Evolutionary conservation across 2,113 vertebrate genomes (phyloP), one percentile per base, ranked within the genome.

Genomic region (Chaenogobius annularis): DNA sequence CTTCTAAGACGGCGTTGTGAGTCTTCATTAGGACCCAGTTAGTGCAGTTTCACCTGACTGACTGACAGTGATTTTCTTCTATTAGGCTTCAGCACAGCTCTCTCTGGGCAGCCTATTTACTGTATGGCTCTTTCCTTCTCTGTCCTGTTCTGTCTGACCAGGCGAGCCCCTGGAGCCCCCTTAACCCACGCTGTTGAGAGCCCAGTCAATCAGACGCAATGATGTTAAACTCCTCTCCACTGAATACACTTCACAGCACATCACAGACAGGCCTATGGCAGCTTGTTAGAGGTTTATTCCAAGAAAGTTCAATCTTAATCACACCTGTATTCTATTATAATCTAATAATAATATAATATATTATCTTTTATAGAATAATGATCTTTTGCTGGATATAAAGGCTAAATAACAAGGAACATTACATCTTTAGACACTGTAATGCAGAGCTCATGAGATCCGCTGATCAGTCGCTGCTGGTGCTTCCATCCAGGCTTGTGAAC

Each of bases 11-110:
- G 74, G 74, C 72, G 80, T n/a, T 9, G 77, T 73, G 72, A 86
- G 79, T 91, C 90, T 90, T 90, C 90, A 91, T 91, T 92, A 90
- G 73, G 76, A 86, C 79, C 79, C 85, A 15, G 72, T 88, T 88
- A 86, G 85, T 84, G 78, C 84, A 70, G 85, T 83, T 89, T 90
- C 88, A 89, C 85, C 85, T 84, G 81, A 82, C 77, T 87, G 87
- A 89, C 84, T 88, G 90, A 91, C 89, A 90, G 81, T 84, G 84
- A 88, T 90, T 87, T 88, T 81, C 80, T 87, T 91, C 84, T 73
- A 89, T 90, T 92, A 92, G 82, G 83, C 75, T 83, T 67, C 85
- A 74, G 71, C 67, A 59, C 70, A 72, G 78, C 62, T 81, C 88
- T 91, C 90, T 74, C 67, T 64, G 82, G 91, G 80, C 75, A 54